phyloP scores from a whole-genome alignment of 2,113 vertebrate species.

The Orientallactaga bullata region DNA sequence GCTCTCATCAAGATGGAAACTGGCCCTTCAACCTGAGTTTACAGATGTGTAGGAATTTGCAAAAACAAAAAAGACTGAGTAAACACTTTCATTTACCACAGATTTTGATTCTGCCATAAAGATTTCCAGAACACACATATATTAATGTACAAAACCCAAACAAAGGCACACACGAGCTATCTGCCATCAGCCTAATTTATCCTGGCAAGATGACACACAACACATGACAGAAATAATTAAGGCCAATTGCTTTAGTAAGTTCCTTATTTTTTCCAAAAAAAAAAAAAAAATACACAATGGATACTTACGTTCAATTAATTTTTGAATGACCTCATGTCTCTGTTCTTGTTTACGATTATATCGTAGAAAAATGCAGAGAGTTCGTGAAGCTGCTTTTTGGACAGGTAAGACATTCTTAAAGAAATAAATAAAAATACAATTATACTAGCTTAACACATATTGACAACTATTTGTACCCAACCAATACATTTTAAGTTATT shows the following conservation, averaged over 20 bases:
- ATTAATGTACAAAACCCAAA: conserved; percentile 35
- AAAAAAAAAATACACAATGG: conserved; percentile 59
- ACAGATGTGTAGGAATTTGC: neutral
- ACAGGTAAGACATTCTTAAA: conserved; percentile 96
- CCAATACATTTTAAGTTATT: conserved; percentile 19
- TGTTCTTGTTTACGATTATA: conserved; percentile 97
- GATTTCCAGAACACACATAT: conserved; percentile 33
- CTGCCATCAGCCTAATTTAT: neutral
- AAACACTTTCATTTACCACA: conserved; percentile 46
- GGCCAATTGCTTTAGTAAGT: neutral
- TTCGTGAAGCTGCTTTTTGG: conserved; percentile 95
- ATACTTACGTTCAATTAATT: conserved; percentile 94
- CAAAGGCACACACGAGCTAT: neutral
- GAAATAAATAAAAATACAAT: conserved; percentile 75
- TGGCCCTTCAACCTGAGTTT: neutral
- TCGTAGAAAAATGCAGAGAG: conserved; percentile 94
- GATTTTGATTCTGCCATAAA: conserved; percentile 18
- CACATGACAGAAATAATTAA: neutral
- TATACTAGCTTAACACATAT: conserved; percentile 2
- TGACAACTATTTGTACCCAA: neutral
- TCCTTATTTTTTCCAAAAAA: neutral
- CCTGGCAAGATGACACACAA: neutral
- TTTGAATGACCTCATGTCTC: conserved; percentile 94
- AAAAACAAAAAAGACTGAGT: neutral
- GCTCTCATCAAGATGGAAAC: conserved; percentile 30